A percentile compares a stretch with the other conserved stretches of the same genome.
Evolutionary conservation across 2,113 vertebrate species (phyloP).

Genomic region (Taxidea taxus): DNA sequence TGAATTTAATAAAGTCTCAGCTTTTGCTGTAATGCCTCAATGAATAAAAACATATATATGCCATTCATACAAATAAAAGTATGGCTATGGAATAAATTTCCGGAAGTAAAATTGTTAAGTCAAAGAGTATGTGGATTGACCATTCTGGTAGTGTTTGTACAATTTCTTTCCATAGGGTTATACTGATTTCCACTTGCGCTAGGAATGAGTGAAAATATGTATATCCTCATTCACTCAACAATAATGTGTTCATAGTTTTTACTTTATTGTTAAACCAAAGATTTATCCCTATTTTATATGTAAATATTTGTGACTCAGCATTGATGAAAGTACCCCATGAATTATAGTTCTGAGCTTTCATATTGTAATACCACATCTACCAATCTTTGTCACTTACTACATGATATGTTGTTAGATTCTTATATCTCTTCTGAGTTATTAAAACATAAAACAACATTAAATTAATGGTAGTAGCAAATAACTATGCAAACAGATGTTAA

Average conservation of each 20-base stretch:
- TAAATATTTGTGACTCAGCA: not conserved
- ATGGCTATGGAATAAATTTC: not conserved
- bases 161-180: not conserved
- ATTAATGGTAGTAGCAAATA: not conserved
- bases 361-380: not conserved
- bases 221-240: not conserved
- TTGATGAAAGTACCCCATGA: not conserved
- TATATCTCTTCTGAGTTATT: not conserved
- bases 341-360: not conserved
- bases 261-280: not conserved
- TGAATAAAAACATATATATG: not conserved
- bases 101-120: not conserved
- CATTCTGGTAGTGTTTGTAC: not conserved
- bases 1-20: constrained; percentile 9
- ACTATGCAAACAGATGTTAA: not conserved
- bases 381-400: not conserved
- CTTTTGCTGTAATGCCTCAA: not conserved
- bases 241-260: not conserved
- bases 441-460: not conserved
- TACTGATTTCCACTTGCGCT: not conserved
- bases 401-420: not conserved
- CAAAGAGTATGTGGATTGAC: not conserved
- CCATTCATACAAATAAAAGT: not conserved
- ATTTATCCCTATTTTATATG: not conserved
- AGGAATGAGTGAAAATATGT: not conserved